These are phyloP conservation scores for Taenaris catops DNA, from an alignment of 2,888 invertebrate genomes.

Conservation along the genomic window DNA sequence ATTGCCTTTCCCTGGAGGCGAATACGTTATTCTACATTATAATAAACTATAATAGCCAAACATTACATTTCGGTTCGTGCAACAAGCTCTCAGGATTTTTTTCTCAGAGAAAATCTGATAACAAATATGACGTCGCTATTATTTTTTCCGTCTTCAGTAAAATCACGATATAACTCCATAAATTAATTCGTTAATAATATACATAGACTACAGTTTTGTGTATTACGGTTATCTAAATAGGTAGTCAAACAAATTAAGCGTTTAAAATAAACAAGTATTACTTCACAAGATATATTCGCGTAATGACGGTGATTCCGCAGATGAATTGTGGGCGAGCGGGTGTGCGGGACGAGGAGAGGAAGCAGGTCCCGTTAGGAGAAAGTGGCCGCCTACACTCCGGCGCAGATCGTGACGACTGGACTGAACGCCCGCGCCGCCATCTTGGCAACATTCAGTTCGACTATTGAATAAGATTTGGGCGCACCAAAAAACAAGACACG, in stretches of 20 bases:
- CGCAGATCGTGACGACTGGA: slow-evolving; percentile 53
- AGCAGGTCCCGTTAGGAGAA: slow-evolving; percentile 74
- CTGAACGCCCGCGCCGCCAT: slow-evolving; percentile 39
- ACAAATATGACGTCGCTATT: too few species aligned
- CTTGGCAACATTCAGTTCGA: slow-evolving; percentile 49
- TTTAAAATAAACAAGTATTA: slow-evolving; percentile 27
- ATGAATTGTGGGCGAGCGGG: slow-evolving; percentile 29
- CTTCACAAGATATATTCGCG: slow-evolving; percentile 41
- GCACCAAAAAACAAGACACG: slow-evolving; percentile 9
- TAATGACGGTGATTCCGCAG: slow-evolving; percentile 42
- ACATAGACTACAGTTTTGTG: slow-evolving; percentile 3
- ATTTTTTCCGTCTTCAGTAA: too few species aligned
- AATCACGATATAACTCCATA: too few species aligned
- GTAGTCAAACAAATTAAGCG: slow-evolving; percentile 12
- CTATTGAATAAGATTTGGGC: slow-evolving; percentile 34
- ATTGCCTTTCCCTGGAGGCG: slow-evolving; percentile 15
- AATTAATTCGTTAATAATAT: slow-evolving; percentile 1
- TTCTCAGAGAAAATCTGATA: too few species aligned
- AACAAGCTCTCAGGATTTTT: neutral
- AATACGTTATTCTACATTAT: slow-evolving; percentile 9
- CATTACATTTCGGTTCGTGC: slow-evolving; percentile 2
- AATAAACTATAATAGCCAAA: slow-evolving; percentile 8
- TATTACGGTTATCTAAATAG: slow-evolving; percentile 4
- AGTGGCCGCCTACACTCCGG: slow-evolving; percentile 69
- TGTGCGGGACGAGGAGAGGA: slow-evolving; percentile 33